phyloP scores from a whole-genome alignment of 2,888 invertebrate species.

The Agriopis leucophaearia region DNA sequence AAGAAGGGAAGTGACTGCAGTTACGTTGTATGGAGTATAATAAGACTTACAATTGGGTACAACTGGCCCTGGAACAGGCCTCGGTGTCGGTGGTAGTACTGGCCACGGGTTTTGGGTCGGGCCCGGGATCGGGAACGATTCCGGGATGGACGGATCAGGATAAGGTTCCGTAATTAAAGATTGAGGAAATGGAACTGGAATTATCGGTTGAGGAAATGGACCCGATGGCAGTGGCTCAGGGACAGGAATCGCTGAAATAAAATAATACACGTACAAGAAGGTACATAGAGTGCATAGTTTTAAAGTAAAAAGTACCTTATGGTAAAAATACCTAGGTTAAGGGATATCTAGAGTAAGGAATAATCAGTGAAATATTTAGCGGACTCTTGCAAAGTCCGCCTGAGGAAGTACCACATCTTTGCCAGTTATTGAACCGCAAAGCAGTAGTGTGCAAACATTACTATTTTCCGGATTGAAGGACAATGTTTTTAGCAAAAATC shows the following conservation, averaged over 20 bases:
- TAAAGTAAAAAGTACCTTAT: background rate
- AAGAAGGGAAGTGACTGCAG: no score
- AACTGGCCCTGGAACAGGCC: constrained; percentile 33
- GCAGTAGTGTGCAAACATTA: no score
- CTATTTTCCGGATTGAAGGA: no score
- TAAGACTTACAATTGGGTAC: constrained; percentile 41
- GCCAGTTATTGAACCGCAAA: no score
- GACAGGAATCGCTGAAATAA: constrained; percentile 8
- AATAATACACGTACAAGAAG: background rate
- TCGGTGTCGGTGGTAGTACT: constrained; percentile 39
- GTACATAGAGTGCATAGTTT: no score
- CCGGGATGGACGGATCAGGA: constrained; percentile 34
- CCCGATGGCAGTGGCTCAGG: constrained; percentile 18
- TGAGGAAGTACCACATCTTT: no score
- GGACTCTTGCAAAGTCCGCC: no score
- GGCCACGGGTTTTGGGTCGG: background rate
- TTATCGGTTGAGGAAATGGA: constrained; percentile 24
- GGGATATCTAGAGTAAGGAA: no score
- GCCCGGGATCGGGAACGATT: constrained; percentile 3
- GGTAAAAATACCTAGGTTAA: no score
- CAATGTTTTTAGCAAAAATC: no score
- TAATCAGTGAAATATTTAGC: no score
- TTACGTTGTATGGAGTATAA: no score
- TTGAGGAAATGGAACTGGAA: constrained; percentile 31
- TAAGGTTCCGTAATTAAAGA: background rate